Base-by-base conservation (phyloP, 2,113 vertebrate species). In the Carettochelys insculpta region DNA sequence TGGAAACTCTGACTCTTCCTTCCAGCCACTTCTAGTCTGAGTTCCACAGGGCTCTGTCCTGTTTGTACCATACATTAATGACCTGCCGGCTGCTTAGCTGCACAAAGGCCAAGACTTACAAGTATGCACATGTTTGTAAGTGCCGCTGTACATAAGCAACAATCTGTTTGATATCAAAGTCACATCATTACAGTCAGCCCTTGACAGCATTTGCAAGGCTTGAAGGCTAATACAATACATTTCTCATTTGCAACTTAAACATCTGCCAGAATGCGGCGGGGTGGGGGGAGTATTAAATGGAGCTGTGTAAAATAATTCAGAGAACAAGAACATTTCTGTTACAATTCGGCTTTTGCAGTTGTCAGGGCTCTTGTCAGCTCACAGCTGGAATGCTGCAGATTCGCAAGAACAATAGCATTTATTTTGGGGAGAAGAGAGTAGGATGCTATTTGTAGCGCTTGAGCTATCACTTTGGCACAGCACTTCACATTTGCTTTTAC, bases 1-100 rank as follows among this genome's bases (percentile, higher is more conserved):
- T 98, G 98, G 98, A 98, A 98, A 98, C 86, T 97, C 95, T 98
- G 97, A 97, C 85, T 97, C 92, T 96, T 92, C 85, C 94, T 96
- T 95, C 92, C 92, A 20, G 2, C 84, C 71, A 3, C 2, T 84
- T 78, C 10, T 78, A 65, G 27, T 6, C 77, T 3, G 0, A 73
- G 92, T 90, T 96, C 86, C 61, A 2, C 4, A 0, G 92, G 87
- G 93, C 92, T 77, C 31, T 6, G 68, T 92, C 96, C 96, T 51
- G 68, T 13, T 80, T 31, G 90, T 48, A 1, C 94, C 10, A 17
- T 82, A 52, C 89, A 2, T 95, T 97, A 96, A 96, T 50, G 96
- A 94, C 94, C 94, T 34, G 77, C 94, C 82, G 92, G 96, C 94
- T 93, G 92, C 83, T 77, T 43, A 6, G 12, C 58, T 6, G 22